Evolutionary conservation across 2,797 vertebrate species (phyloP), one percentile per base, ranked within the genome.

Genomic region (Rhabdophis nuchalis): DNA sequence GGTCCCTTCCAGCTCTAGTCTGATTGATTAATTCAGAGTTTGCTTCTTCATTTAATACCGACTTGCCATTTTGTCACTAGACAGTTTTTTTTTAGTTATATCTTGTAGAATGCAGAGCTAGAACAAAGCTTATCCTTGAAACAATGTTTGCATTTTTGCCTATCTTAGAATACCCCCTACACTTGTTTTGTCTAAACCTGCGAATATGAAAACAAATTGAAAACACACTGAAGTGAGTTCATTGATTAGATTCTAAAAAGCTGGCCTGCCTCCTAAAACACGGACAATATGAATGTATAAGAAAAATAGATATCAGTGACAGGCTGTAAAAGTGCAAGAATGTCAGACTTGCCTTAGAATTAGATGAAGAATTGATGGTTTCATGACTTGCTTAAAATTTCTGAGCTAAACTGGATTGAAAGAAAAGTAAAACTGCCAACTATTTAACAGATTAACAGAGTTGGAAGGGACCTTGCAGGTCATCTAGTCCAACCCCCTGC

Each of bases 361-460:
- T 20, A 9, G 86, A 54, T 88, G 61, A 77, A 57, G 36, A 27
- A 41, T 57, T 88, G 53, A 46, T 72, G 87, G 54, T 23, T 88
- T 50, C 46, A 36, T 88, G 9, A 25, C 87, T 72, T 60, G 87
- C 29, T 88, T 92, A 61, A 82, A 52, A 85, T 89, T 61, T 82
- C 46, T 85, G 87, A 56, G 9, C 7, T 85, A 12, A 57, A 0
- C 25, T 82, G 72, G 14, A 23, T 36, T 53, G 53, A 91, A 91
- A 14, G 82, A 92, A 18, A 77, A 86, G 54, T 94, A 88, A 93
- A 85, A 85, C 18, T 94, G 89, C 93, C 92, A 12, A 92, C 91
- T 92, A 92, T 10, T 85, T 54, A 92, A 18, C n/a, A n/a, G n/a
- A n/a, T n/a, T n/a, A n/a, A n/a, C n/a, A n/a, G n/a, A n/a, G n/a